Evolutionary conservation across 2,797 vertebrate genomes (phyloP).

Genomic region (Cheirogaleus major): DNA sequence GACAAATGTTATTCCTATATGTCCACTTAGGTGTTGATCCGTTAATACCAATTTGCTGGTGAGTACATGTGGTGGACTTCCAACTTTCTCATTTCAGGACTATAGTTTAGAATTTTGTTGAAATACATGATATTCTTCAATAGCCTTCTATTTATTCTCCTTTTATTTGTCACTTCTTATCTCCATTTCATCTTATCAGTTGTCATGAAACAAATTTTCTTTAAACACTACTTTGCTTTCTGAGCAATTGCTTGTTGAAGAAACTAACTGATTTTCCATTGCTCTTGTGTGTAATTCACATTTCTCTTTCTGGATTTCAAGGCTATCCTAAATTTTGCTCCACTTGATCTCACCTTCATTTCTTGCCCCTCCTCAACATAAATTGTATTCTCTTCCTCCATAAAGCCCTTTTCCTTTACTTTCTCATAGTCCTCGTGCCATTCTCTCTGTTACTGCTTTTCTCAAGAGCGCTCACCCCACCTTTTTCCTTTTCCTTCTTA

Average conservation of each 20-base stretch:
- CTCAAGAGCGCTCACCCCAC: background rate
- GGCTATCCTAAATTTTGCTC: background rate
- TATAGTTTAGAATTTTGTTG: conserved; percentile 12
- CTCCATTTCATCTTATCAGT: conserved; percentile 23
- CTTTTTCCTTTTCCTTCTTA: background rate
- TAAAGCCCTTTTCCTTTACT: too few species aligned
- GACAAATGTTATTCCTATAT: too few species aligned
- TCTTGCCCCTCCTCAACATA: background rate
- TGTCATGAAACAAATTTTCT: conserved; percentile 43
- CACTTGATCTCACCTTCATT: background rate
- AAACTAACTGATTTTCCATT: background rate
- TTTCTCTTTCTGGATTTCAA: background rate
- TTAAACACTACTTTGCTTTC: background rate
- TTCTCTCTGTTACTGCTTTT: background rate
- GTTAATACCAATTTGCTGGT: too few species aligned
- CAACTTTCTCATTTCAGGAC: background rate
- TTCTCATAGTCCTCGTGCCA: background rate
- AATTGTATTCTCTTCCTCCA: background rate
- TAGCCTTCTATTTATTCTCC: conserved; percentile 34
- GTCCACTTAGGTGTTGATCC: too few species aligned
- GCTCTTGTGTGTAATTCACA: background rate
- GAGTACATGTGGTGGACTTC: background rate
- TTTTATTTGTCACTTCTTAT: conserved; percentile 46
- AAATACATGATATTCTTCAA: background rate
- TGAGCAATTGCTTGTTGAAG: conserved; percentile 33